These are phyloP conservation scores for Oreotragus oreotragus DNA, from an alignment of 2,113 vertebrate species.

Conservation along the genomic window DNA sequence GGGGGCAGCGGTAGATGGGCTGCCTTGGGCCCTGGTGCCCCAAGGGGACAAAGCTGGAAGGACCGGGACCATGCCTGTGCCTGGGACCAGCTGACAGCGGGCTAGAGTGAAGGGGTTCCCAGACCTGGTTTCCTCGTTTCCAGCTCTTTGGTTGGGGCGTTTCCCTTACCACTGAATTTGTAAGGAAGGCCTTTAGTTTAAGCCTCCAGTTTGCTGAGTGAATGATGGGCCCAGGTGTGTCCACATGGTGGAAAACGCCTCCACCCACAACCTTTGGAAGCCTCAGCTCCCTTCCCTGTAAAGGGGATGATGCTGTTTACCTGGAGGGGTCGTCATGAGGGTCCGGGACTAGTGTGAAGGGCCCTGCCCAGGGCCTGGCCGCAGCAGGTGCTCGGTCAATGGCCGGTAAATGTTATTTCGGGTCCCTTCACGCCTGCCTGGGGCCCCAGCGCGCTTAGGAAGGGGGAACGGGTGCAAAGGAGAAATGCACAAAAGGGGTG, in stretches of 20 bases:
- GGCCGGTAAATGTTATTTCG: neutral
- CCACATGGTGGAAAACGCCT: neutral
- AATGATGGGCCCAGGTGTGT: neutral
- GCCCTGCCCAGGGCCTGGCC: neutral
- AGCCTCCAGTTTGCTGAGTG: neutral
- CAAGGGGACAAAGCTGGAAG: neutral
- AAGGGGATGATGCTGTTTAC: neutral
- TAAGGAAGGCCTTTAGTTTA: neutral
- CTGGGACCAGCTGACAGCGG: neutral
- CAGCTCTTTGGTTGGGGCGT: neutral
- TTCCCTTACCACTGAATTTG: neutral
- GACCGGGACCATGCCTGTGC: neutral
- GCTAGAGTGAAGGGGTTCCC: neutral
- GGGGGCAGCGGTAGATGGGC: rapidly evolving
- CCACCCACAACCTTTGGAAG: neutral
- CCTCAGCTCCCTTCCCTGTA: neutral
- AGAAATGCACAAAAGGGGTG: neutral
- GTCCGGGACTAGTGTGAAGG: neutral
- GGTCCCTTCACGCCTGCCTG: no score
- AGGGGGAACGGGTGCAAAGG: neutral
- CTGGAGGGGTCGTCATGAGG: neutral
- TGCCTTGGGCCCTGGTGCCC: neutral
- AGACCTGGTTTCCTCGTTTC: neutral
- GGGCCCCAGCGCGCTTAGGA: neutral
- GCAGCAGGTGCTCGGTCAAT: neutral